Evolutionary conservation across 2,113 vertebrate genomes (phyloP), one percentile per base, ranked within the genome.

Genomic region (Rhinogobius similis): DNA sequence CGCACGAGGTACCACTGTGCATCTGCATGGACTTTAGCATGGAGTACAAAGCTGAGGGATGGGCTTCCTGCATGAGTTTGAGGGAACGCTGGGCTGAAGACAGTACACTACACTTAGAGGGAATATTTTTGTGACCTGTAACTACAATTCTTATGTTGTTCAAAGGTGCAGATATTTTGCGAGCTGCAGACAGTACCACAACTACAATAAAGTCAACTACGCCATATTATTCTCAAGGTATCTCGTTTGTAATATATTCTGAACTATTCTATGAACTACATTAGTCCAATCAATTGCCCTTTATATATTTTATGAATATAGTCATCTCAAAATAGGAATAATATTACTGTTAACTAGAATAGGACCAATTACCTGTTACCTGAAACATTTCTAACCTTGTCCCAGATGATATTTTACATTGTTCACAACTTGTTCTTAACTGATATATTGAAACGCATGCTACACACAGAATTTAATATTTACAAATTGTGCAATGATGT

Each of bases 191-290:
- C 18, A 27, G 13, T 27, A 18, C 74, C 4, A 38, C 73, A 41
- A 0, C 74, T 41, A 38, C 2, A n/a, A 52, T 23, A 39, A 56
- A 38, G 10, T 18, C 80, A 21, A 5, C 13, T 5, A 32, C 68
- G 10, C 6, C 58, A 2, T 8, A 77, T 67, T n/a, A 67, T 26
- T 44, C 27, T 58, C 24, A 9, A 84, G 81, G 86, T 90, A 24
- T 7, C 23, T 55, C 46, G 8, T 48, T n/a, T 48, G 18, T 20
- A 48, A 5, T 44, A 13, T 43, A 4, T 44, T 36, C 5, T 29
- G 2, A 29, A 3, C 2, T 43, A 1, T 44, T 6, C 4, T 46
- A 20, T 46, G 20, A 18, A n/a, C 14, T n/a, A 20, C 8, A n/a
- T 48, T n/a, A 48, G 5, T 20, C 44, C 1, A 7, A 9, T n/a